Base-by-base conservation (phyloP, 2,113 vertebrate genomes). In the Gambusia affinis region DNA sequence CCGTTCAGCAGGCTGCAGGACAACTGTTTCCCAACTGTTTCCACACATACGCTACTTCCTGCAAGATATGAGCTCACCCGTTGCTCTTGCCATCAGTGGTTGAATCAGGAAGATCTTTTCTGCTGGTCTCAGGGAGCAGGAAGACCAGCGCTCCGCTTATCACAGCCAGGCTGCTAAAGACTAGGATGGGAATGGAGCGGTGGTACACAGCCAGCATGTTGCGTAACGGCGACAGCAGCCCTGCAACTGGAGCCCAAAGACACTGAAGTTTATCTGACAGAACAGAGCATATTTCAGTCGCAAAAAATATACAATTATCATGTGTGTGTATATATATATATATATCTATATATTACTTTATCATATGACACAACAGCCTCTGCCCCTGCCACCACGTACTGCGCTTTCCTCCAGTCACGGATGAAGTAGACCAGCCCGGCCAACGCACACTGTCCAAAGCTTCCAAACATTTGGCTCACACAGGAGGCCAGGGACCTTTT, bases 81-180 rank as follows among this genome's bases (percentile, higher is more conserved):
- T 61, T 70, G 60, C 30, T 35, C 35, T 71, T 63, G 0, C 66
- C 71, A 35, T 91, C 80, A 0, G 75, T 22, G 0, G 85, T 72
- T 54, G 87, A 80, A 1, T 97, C 96, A 0, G 76, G 88, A 70
- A 96, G 92, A 0, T 94, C 79, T 3, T 27, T 22, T 4, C 87
- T 92, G 0, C 33, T 30, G 0, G 95, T 97, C 81, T 97, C 96
- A 0, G 96, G 96, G 39, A 97, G 91, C 24, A 96, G 83, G 66
- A 89, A 4, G 24, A 80, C 90, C 3, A 94, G 81, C 10, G 87
- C 30, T 1, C 94, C 90, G 1, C 64, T 91, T 22, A 79, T 0
- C 0, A 94, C 22, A 0, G 91, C 77, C 0, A 86, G 7, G 73
- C 90, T 91, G 60, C 96, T 94, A 0, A 90, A 96, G 74, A 95